These are phyloP conservation scores for Trinectes maculatus DNA, from an alignment of 2,113 vertebrate species.

Conservation along the genomic window DNA sequence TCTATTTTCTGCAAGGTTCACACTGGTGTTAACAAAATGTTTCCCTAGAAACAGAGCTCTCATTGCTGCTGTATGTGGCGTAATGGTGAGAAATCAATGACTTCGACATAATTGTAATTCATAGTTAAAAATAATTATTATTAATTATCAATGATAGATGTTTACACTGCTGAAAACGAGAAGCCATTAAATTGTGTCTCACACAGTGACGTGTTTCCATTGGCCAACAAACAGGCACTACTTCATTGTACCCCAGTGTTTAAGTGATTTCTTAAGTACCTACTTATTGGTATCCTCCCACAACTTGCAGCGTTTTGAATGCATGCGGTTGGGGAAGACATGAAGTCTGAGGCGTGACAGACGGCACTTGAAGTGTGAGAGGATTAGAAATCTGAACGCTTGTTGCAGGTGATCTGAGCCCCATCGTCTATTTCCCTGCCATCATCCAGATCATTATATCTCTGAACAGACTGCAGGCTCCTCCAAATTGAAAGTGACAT, in stretches of 20 bases:
- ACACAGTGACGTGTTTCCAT: too few relatives aligned
- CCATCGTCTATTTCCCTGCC: constrained; percentile 53
- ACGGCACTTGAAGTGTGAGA: constrained; percentile 33
- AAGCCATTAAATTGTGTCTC: too few relatives aligned
- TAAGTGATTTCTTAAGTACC: too few relatives aligned
- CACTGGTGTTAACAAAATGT: constrained; percentile 31
- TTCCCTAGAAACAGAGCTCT: constrained; percentile 24
- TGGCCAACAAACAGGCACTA: too few relatives aligned
- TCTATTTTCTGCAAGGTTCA: constrained; percentile 29
- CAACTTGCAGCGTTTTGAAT: constrained; percentile 13
- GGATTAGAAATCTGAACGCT: constrained; percentile 50
- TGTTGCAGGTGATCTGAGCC: constrained; percentile 50
- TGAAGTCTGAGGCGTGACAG: constrained; percentile 1
- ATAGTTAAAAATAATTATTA: too few relatives aligned
- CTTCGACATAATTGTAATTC: too few relatives aligned
- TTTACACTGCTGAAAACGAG: too few relatives aligned
- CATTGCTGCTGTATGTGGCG: constrained; percentile 17
- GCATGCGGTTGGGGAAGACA: background rate
- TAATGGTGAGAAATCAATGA: constrained; percentile 46
- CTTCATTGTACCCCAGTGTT: too few relatives aligned
- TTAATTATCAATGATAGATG: too few relatives aligned
- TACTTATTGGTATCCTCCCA: too few relatives aligned
- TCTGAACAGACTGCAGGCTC: constrained; percentile 49
- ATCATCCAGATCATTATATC: constrained; percentile 66
- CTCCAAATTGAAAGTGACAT: constrained; percentile 76